These are phyloP conservation scores for Lepeophtheirus nordmannii DNA, from an alignment of 2,888 invertebrate species.

Conservation along the genomic window DNA sequence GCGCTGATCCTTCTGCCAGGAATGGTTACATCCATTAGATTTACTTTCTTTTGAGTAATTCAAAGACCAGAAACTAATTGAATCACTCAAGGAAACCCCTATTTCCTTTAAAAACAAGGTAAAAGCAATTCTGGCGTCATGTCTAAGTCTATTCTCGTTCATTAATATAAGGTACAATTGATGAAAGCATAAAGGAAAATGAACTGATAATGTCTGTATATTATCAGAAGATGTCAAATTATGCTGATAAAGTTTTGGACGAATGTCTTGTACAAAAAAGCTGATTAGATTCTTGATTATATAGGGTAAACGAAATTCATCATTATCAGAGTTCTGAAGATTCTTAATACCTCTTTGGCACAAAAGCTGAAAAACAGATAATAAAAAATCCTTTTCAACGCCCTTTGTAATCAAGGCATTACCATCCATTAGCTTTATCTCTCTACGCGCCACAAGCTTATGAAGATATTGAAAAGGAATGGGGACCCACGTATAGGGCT, in stretches of 20 bases:
- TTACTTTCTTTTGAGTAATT: slow-evolving; percentile 61
- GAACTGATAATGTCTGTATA: slow-evolving; percentile 38
- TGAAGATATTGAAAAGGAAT: slow-evolving; percentile 9
- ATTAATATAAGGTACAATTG: slow-evolving; percentile 63
- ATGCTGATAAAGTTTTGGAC: not conserved
- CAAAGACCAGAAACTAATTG: slow-evolving; percentile 71
- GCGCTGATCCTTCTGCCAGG: slow-evolving; percentile 46
- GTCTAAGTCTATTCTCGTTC: slow-evolving; percentile 68
- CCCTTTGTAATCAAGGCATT: not conserved
- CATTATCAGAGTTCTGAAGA: not conserved
- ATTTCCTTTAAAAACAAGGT: slow-evolving; percentile 87
- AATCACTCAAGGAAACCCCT: slow-evolving; percentile 77
- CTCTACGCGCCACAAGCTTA: not conserved
- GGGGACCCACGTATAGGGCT: not conserved
- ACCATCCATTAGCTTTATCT: not conserved
- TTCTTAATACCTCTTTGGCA: not conserved
- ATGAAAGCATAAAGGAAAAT: slow-evolving; percentile 93
- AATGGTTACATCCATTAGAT: slow-evolving; percentile 43
- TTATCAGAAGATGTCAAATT: slow-evolving; percentile 32
- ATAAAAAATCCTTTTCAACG: not conserved
- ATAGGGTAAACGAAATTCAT: not conserved
- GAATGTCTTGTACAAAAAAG: not conserved
- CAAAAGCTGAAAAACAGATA: not conserved
- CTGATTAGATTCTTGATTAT: not conserved
- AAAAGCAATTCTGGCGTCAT: slow-evolving; percentile 74